Evolutionary conservation across 2,113 vertebrate species (phyloP).

Genomic region (Neogobius melanostomus): DNA sequence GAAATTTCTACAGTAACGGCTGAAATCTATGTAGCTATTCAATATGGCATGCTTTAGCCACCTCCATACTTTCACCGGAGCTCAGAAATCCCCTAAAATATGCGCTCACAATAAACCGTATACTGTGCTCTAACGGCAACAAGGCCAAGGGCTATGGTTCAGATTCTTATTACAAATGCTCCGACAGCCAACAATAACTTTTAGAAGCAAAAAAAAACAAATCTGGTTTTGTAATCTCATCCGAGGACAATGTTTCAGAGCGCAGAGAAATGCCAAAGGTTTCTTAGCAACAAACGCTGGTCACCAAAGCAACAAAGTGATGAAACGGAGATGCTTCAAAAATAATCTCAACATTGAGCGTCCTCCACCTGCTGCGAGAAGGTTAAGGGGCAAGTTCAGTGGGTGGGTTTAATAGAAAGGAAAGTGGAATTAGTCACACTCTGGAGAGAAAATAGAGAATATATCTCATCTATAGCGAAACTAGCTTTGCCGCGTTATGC

Average conservation of each 20-base stretch:
- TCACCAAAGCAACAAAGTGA: neutral
- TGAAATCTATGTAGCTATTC: neutral
- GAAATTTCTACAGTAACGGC: neutral
- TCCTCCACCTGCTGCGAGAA: too few species aligned
- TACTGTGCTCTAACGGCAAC: neutral
- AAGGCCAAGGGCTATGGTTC: neutral
- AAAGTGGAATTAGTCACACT: neutral
- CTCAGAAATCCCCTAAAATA: neutral
- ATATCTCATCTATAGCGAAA: too few species aligned
- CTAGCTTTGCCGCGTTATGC: too few species aligned
- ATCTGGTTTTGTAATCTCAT: neutral
- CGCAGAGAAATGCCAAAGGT: neutral
- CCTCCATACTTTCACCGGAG: neutral
- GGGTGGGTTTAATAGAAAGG: neutral
- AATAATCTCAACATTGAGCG: neutral
- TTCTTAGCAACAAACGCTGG: neutral
- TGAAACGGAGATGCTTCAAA: neutral
- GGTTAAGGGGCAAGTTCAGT: too few species aligned
- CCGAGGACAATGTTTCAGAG: neutral
- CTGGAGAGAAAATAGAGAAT: too few species aligned
- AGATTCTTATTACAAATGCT: neutral
- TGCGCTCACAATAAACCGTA: neutral
- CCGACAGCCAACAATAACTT: neutral
- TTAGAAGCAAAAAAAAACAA: too few species aligned
- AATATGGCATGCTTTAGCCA: neutral